Conservation (phyloP, 2,113 vertebrate genomes). For the Isichthys henryi region DNA sequence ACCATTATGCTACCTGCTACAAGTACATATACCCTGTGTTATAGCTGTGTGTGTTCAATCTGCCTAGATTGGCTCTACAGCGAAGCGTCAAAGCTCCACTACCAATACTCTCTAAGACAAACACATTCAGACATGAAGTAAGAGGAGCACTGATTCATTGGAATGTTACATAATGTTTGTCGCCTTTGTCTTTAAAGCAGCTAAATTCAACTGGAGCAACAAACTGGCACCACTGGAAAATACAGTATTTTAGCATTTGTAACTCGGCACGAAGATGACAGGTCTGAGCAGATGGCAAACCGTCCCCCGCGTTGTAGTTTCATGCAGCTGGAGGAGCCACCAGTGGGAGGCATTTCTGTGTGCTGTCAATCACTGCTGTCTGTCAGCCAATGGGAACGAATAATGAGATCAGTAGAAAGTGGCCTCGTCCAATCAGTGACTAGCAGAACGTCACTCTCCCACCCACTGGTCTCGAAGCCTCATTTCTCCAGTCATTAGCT, state of each 20-base stretch:
- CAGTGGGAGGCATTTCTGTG: not conserved
- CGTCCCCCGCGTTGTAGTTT: not conserved
- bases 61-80: not conserved
- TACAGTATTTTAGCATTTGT: not conserved
- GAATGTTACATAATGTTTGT: not conserved
- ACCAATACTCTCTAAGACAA: not conserved
- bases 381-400: not conserved
- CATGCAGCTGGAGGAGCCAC: not conserved
- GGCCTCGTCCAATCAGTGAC: not conserved
- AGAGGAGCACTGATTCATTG: not conserved
- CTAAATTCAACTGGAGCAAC: not conserved
- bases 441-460: not conserved
- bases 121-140: not conserved
- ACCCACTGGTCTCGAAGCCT: not conserved
- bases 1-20: not conserved
- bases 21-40: not conserved
- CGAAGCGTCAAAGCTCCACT: not conserved
- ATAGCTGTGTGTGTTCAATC: not conserved
- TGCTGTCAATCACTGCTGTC: not conserved
- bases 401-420: not conserved
- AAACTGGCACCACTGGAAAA: not conserved
- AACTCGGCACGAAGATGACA: not conserved
- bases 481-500: not conserved
- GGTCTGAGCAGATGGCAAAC: not conserved
- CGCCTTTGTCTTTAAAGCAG: not conserved